Base-by-base conservation (phyloP, 2,113 vertebrate species). In the Megaceryle maxima region DNA sequence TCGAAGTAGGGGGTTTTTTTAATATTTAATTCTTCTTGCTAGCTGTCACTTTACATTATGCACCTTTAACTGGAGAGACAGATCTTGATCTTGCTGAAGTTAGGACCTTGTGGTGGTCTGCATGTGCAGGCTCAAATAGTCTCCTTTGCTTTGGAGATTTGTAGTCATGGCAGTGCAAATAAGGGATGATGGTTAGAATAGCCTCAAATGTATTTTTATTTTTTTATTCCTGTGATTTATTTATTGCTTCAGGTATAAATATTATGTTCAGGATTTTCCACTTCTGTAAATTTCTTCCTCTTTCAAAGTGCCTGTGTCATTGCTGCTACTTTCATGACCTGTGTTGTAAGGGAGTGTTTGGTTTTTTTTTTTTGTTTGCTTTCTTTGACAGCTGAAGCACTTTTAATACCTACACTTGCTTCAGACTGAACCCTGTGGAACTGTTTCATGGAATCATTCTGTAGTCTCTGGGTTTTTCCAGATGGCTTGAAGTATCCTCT, bases 391-490 rank as follows among this genome's bases (percentile, higher is more conserved):
- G 50, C 20, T n/a, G 64, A 72, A 86, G 22, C 59, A 50, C 1
- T 88, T 66, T 46, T 53, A 55, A 57, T 91, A 53, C 21, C 41
- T 83, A n/a, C 2, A 1, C 72, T 68, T 77, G 10, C 64, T 80
- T 93, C 43, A 78, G 53, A 16, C 69, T 6, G 4, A 69, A n/a
- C 69, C 20, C 22, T 51, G 55, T 10, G 33, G 37, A 82, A 69
- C 33, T 68, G 67, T 93, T 90, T 26, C 19, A 6, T 91, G 59
- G 44, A 59, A 18, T 87, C 26, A 5, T 85, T 97, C 37, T 86
- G 29, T 66, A 84, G 85, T 56, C 77, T 83, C 77, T 87, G 33
- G 78, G 83, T 33, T 90, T 94, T 95, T 96, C 69, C 51, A 80
- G 33, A n/a, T 86, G 80, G 13, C 53, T 77, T 43, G 66, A 93